Conservation (phyloP, 2,113 vertebrate species). For the Sturnira hondurensis region DNA sequence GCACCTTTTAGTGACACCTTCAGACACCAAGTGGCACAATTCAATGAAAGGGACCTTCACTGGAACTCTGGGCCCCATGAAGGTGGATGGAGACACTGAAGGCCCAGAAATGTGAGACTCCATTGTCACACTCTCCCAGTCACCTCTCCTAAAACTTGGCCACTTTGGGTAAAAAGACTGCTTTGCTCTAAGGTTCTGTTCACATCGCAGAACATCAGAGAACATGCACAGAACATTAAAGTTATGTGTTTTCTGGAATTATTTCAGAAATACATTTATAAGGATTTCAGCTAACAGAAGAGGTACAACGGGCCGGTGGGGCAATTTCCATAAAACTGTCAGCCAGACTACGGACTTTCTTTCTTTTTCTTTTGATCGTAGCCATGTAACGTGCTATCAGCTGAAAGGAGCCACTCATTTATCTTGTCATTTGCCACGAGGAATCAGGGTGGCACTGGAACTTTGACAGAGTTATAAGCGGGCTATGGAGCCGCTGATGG, state of each 20-base stretch:
- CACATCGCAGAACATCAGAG: background rate
- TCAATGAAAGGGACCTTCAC: background rate
- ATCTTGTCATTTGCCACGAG: conserved; percentile 49
- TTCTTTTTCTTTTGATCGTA: background rate
- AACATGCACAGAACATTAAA: background rate
- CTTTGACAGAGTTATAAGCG: conserved; percentile 44
- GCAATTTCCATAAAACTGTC: conserved; percentile 30
- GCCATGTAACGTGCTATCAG: conserved; percentile 14
- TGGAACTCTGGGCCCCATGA: background rate
- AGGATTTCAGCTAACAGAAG: background rate
- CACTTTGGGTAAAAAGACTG: background rate
- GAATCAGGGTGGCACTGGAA: conserved; percentile 27
- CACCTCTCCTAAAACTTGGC: background rate
- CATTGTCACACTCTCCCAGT: accelerated
- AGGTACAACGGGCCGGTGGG: background rate
- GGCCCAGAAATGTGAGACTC: accelerated
- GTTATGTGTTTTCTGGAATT: conserved; percentile 39
- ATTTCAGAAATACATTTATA: background rate
- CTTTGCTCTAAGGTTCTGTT: background rate
- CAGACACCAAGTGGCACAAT: background rate
- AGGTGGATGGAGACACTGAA: background rate
- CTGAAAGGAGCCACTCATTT: conserved; percentile 33
- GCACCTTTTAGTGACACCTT: background rate
- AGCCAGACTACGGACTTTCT: background rate
- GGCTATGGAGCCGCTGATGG: conserved; percentile 51